phyloP scores from a whole-genome alignment of 35 echinoderm and acorn worm genomes.

The Holothuria glaberrima region DNA sequence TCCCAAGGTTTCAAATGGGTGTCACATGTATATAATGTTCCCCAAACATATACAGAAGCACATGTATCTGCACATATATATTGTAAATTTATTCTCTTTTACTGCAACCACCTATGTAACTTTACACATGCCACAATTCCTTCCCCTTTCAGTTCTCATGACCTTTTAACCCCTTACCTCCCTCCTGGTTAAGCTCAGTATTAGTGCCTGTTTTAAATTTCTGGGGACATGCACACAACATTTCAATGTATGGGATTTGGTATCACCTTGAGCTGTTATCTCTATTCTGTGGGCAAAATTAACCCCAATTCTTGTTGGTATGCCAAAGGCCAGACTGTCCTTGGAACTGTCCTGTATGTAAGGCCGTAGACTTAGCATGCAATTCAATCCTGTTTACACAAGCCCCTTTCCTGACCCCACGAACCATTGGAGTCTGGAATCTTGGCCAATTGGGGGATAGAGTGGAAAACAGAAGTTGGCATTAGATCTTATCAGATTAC shows the following conservation, averaged over 20 bases:
- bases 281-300: slow-evolving; percentile 61
- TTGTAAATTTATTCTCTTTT: not conserved
- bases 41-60: too few species aligned
- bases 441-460: slow-evolving; percentile 57
- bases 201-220: not conserved
- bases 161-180: slow-evolving; percentile 48
- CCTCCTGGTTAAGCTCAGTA: slow-evolving; percentile 15
- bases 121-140: not conserved
- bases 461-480: slow-evolving; percentile 19
- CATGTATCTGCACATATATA: not conserved
- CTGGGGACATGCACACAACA: too few species aligned
- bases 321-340: slow-evolving; percentile 58
- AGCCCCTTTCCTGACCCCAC: slow-evolving; percentile 56
- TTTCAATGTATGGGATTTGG: too few species aligned
- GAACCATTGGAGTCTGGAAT: slow-evolving; percentile 43
- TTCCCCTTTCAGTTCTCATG: slow-evolving; percentile 45
- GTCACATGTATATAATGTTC: too few species aligned
- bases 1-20: too few species aligned
- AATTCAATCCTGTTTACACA: slow-evolving; percentile 54
- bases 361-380: not conserved
- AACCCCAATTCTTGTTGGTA: slow-evolving; percentile 66
- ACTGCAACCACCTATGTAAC: not conserved
- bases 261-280: slow-evolving; percentile 4
- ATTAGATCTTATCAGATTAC: slow-evolving; percentile 50
- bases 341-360: slow-evolving; percentile 12